These are phyloP conservation scores for Hirudinaria manillensis DNA, from an alignment of 2,888 invertebrate genomes.

Conservation along the genomic window DNA sequence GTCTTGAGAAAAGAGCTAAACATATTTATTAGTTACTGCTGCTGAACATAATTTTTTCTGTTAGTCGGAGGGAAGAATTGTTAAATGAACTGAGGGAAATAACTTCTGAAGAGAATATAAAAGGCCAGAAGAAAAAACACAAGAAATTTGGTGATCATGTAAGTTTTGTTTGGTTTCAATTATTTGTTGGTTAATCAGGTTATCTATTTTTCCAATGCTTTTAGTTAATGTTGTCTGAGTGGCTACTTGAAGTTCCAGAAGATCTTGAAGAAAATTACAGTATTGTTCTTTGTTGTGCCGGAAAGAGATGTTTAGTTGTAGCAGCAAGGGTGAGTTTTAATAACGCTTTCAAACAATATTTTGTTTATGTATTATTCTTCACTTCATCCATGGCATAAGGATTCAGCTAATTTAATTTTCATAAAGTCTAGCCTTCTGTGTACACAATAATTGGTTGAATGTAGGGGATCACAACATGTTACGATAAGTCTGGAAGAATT, in stretches of 20 bases:
- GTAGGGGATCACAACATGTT: background rate
- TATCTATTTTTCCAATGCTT: background rate
- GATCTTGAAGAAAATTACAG: constrained; percentile 1
- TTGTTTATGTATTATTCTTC: too few relatives aligned
- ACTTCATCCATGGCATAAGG: too few relatives aligned
- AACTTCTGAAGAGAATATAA: background rate
- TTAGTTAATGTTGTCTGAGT: constrained; percentile 5
- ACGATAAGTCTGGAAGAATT: background rate
- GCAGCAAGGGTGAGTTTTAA: background rate
- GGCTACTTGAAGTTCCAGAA: constrained; percentile 3
- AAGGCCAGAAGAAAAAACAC: background rate
- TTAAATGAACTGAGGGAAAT: background rate
- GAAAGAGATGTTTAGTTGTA: constrained; percentile 4
- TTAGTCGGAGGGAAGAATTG: background rate
- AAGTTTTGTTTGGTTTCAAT: background rate
- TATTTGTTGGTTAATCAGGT: background rate
- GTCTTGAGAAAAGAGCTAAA: background rate
- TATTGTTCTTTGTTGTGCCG: background rate
- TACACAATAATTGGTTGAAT: too few relatives aligned
- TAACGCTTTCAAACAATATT: background rate
- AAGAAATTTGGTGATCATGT: background rate
- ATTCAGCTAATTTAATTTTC: too few relatives aligned
- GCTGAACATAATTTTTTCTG: background rate
- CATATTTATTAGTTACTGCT: background rate
- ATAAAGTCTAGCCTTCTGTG: too few relatives aligned